Evolutionary conservation across 2,888 invertebrate genomes (phyloP), one percentile per base, ranked within the genome.

Genomic region (Minunthozetes semirufus): DNA sequence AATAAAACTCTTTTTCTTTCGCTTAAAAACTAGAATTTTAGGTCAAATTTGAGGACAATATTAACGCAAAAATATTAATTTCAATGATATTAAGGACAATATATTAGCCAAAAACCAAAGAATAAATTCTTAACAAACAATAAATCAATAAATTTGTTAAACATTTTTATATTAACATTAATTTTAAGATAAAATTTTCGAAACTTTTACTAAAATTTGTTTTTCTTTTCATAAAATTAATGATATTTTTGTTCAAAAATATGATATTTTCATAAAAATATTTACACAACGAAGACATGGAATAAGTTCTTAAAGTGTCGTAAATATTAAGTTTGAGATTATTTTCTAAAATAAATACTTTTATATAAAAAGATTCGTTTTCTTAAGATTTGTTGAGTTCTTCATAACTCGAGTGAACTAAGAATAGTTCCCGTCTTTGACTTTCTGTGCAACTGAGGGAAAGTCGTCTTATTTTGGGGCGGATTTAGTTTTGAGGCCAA

Each of bases 401-500:
- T 38, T 70, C 53, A 75, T 33, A 75, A 61, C 22, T 75, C 75
- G 13, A 75, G 71, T 27, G 48, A 72, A 66, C 63, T 33, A n/a
- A 66, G 33, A 27, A 75, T 72, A 46, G 48, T 74, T n/a, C 75
- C 78, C 15, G 76, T 61, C 72, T 78, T 79, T 17, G 75, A 74
- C 76, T 78, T 77, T 29, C 76, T 74, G 6, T 77, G 75, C 17
- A 78, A 66, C 74, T 77, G 78, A 27, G 78, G 77, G 53, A 79
- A 79, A 73, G 77, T 59, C 27, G 78, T 77, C 72, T 79, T 78
- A 38, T 76, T 78, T 75, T 77, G 78, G 48, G 78, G 77, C 56
- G 78, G 78, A 74, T 94, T 96, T 25, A 97, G 86, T 80, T 90
- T 89, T 0, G 93, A 90, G 0, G 94, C 91, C 78, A 98, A 85